Percentiles rank a stretch among this genome's conserved stretches.
phyloP scores from a whole-genome alignment of 1,140 invertebrate genomes.

The Drosophila cardini region DNA sequence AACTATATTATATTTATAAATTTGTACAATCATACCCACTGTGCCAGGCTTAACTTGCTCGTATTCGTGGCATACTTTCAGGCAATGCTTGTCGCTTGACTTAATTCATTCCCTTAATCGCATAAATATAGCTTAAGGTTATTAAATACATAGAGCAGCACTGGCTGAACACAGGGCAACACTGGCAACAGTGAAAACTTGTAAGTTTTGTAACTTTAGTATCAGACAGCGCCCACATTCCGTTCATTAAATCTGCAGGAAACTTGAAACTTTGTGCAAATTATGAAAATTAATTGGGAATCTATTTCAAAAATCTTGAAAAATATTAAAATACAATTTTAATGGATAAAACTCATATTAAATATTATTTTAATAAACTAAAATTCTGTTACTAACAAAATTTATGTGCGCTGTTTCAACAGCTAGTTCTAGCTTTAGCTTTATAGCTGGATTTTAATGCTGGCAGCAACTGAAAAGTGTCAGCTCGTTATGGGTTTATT shows the following conservation, averaged over 20 bases:
- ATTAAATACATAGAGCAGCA: conserved; percentile 51
- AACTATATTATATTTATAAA: background rate
- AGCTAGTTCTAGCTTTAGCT: background rate
- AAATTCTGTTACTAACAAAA: too few species aligned
- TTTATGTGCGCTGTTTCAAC: too few species aligned
- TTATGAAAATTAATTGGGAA: background rate
- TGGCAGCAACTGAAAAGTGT: background rate
- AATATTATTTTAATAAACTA: too few species aligned
- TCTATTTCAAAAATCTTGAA: too few species aligned
- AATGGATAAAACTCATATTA: too few species aligned
- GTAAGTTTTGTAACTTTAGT: background rate
- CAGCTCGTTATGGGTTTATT: conserved; percentile 19
- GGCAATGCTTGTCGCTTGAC: conserved; percentile 53
- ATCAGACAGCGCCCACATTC: background rate
- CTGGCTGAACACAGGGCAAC: conserved; percentile 7
- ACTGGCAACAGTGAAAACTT: conserved; percentile 17
- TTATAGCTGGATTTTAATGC: background rate
- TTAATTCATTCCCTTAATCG: conserved; percentile 73
- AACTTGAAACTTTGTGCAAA: conserved; percentile 7
- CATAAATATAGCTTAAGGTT: conserved; percentile 71
- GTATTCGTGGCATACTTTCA: conserved; percentile 53
- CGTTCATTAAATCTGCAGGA: background rate
- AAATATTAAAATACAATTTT: too few species aligned
- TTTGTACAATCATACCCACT: conserved; percentile 6
- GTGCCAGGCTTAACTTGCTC: conserved; percentile 16